Evolutionary conservation across 2,113 vertebrate species (phyloP).

Genomic region (Dermatemys mawii): DNA sequence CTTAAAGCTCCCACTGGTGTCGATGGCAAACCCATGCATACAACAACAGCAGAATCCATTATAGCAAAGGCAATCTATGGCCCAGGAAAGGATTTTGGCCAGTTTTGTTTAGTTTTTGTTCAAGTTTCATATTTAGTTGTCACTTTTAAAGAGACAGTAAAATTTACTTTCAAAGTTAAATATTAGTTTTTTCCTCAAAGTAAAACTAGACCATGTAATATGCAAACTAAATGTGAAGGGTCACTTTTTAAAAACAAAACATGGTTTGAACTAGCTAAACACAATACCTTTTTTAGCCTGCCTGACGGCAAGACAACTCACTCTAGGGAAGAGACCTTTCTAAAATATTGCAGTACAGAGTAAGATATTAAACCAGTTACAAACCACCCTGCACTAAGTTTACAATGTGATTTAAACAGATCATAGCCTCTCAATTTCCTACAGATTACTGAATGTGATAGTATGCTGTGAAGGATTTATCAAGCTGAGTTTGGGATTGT

Average conservation of each 20-base stretch:
- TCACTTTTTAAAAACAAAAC: not conserved
- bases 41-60: not conserved
- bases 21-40: not conserved
- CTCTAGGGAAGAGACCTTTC: not conserved
- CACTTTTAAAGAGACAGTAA: not conserved
- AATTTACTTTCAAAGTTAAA: not conserved
- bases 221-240: not conserved
- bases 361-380: not conserved
- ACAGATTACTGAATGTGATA: not conserved
- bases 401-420: not conserved
- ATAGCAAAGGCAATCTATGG: not conserved
- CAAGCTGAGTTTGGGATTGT: not conserved
- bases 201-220: not conserved
- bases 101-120: not conserved
- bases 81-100: not conserved
- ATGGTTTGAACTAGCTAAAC: not conserved
- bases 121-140: not conserved
- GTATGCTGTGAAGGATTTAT: not conserved
- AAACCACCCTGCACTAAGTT: not conserved
- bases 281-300: not conserved
- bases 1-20: not conserved
- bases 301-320: fast-evolving
- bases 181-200: not conserved
- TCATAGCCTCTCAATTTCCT: not conserved
- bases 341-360: not conserved